These are phyloP conservation scores for Neomonachus schauinslandi DNA, from an alignment of 2,113 vertebrate species.

Conservation along the genomic window DNA sequence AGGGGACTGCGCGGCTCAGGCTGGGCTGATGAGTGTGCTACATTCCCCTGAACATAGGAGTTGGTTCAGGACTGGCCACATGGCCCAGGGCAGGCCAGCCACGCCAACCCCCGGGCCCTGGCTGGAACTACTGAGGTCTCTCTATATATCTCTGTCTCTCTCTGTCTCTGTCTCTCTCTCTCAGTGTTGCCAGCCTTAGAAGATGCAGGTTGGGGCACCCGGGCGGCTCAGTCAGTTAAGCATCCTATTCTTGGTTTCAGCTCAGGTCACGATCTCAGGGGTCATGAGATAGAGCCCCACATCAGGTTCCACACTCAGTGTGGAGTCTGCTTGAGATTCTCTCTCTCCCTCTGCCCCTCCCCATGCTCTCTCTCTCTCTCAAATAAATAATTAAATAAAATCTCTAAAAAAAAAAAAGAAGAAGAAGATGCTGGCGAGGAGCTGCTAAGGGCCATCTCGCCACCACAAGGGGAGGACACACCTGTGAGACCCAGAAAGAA, in stretches of 20 bases:
- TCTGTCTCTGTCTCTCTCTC: too few species aligned
- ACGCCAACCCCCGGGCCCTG: too few species aligned
- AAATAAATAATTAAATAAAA: neutral
- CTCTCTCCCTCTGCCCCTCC: neutral
- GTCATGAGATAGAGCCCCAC: neutral
- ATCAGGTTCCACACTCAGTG: neutral
- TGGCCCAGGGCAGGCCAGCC: neutral
- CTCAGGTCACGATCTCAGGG: neutral
- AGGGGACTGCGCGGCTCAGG: neutral
- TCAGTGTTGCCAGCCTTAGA: neutral
- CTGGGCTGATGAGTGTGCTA: accelerated
- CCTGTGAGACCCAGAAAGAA: neutral
- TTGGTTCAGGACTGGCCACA: neutral
- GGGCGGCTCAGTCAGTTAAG: neutral
- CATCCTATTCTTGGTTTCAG: neutral
- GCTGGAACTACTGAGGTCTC: neutral
- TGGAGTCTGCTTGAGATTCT: neutral
- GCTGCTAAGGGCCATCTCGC: neutral
- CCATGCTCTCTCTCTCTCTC: neutral
- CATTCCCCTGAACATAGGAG: neutral
- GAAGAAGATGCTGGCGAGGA: neutral
- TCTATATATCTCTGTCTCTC: too few species aligned
- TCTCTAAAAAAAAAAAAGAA: neutral
- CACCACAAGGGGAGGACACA: neutral
- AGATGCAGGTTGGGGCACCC: neutral